Base-by-base conservation (phyloP, 2,797 vertebrate species). In the Capromys pilorides region DNA sequence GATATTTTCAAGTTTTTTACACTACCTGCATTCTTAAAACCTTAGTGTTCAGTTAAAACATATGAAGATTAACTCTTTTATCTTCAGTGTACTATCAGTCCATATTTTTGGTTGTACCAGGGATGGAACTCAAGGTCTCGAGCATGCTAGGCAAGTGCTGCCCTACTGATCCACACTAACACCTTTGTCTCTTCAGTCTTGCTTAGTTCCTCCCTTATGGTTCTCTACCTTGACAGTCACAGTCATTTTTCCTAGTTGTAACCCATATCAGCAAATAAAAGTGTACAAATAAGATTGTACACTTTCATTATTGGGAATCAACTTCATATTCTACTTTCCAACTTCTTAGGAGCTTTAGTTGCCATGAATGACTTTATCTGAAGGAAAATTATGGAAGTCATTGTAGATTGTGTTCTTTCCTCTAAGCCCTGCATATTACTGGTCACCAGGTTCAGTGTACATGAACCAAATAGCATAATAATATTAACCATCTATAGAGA, bases 21-120 rank as follows among this genome's bases (percentile, higher is more conserved):
- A 64, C 78, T 64, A 81, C 1, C 80, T 92, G 2, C 22, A 83
- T 92, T 9, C 77, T 93, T 92, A 85, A 93, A 93, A 88, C 7
- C 9, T 88, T 88, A 94, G 41, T 33, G 94, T 95, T 97, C 59
- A 91, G 31, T 80, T 93, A 87, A 96, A 94, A 59, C 2, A 22
- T 93, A 93, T 22, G 2, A 93, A 84, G 18, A 93, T 0, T 82
- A 88, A 93, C 33, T 88, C 19, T 12, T 77, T 77, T 51, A 80
- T 2, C 19, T 90, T n/a, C 39, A 92, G 66, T 75, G n/a, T 79
- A 36, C 83, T 24, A 86, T 69, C 31, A 31, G 51, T 36, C 5
- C 21, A 31, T 57, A 16, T 64, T 49, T 87, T 61, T 33, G 28
- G 33, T 16, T 9, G 24, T 33, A 4, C 6, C 61, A 19, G 3